Percentiles rank a stretch among this genome's conserved stretches.
These are phyloP conservation scores for Spilarctia lutea DNA, from an alignment of 2,888 invertebrate species.

Conservation along the genomic window DNA sequence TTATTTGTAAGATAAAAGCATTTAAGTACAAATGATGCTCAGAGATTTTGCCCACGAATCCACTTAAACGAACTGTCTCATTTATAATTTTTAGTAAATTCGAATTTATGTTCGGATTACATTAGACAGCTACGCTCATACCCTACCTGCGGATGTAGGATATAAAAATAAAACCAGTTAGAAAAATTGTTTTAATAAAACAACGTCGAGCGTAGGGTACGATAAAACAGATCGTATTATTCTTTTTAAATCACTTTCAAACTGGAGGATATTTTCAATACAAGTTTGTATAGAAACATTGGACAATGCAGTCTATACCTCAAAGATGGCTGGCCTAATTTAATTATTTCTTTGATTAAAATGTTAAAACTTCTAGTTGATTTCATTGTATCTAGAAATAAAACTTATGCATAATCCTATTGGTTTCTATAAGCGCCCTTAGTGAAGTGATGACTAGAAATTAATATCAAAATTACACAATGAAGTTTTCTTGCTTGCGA, in stretches of 20 bases:
- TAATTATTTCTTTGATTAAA: not conserved
- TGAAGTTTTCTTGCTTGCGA: no score
- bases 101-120: conserved; percentile 16
- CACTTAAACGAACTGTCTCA: not conserved
- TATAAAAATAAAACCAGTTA: conserved; percentile 13
- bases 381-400: not conserved
- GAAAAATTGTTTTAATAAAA: conserved; percentile 16
- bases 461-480: no score
- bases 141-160: conserved; percentile 6
- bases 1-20: not conserved
- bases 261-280: not conserved
- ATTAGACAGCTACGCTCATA: conserved; percentile 10
- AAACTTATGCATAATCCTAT: not conserved
- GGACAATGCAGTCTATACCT: not conserved
- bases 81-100: conserved; percentile 10
- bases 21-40: not conserved
- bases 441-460: no score
- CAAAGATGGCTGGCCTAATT: not conserved
- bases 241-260: not conserved
- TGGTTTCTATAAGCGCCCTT: no score
- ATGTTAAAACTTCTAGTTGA: not conserved
- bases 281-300: not conserved
- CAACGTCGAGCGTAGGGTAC: conserved; percentile 7
- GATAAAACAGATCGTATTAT: conserved; percentile 5
- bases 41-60: not conserved